Evolutionary conservation across 1,140 invertebrate species (phyloP).

Genomic region (Coelopa frigida): DNA sequence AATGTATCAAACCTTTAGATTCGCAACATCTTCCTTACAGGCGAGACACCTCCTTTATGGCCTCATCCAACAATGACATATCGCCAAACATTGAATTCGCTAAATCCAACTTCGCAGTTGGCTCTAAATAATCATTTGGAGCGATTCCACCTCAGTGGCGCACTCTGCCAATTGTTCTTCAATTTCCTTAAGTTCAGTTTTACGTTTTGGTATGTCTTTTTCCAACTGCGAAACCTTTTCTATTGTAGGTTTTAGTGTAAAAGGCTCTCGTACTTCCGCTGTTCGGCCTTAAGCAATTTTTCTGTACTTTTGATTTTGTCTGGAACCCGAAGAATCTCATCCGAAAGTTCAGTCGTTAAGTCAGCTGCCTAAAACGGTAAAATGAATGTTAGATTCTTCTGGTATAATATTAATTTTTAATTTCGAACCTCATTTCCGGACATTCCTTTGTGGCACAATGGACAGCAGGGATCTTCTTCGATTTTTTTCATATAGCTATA

Average conservation of each 20-base stretch:
- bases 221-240: slow-evolving; percentile 44
- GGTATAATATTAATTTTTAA: not conserved
- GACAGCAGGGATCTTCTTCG: slow-evolving; percentile 62
- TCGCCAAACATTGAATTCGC: slow-evolving; percentile 56
- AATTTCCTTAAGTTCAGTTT: slow-evolving; percentile 35
- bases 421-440: slow-evolving; percentile 54
- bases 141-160: slow-evolving; percentile 45
- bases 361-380: slow-evolving; percentile 21
- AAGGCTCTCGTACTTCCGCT: slow-evolving; percentile 51
- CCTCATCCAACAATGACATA: slow-evolving; percentile 59
- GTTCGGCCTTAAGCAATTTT: slow-evolving; percentile 35
- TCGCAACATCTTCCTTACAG: slow-evolving; percentile 27
- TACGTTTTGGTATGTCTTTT: slow-evolving; percentile 29
- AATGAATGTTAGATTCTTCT: not conserved
- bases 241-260: slow-evolving; percentile 55
- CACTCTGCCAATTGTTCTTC: slow-evolving; percentile 35
- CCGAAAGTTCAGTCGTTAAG: slow-evolving; percentile 29
- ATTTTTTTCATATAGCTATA: slow-evolving; percentile 61
- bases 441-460: slow-evolving; percentile 74
- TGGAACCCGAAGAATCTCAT: slow-evolving; percentile 39
- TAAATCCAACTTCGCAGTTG: slow-evolving; percentile 51
- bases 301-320: slow-evolving; percentile 46
- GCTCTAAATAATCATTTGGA: slow-evolving; percentile 50
- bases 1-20: slow-evolving; percentile 20
- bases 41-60: slow-evolving; percentile 49